Conservation (phyloP, 2,888 invertebrate species). For the Dicycla oo region DNA sequence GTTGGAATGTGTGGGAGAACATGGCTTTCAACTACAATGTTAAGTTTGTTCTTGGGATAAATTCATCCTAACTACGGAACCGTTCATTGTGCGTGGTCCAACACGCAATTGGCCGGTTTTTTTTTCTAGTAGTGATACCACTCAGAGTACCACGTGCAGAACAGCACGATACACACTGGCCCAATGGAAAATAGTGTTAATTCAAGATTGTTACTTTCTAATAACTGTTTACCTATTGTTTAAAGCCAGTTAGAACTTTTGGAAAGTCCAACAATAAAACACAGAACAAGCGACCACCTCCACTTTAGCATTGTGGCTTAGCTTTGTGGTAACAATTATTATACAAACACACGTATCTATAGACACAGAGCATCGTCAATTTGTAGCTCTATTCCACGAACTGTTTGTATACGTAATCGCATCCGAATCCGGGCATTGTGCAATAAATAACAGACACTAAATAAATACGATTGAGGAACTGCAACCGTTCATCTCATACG, state of each 20-base stretch:
- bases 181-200: not conserved
- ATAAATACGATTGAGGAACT: conserved; percentile 50
- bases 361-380: conserved; percentile 28
- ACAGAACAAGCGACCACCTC: not conserved
- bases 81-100: too few relatives aligned
- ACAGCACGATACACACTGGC: not conserved
- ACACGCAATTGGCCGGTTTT: too few relatives aligned
- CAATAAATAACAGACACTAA: conserved; percentile 48
- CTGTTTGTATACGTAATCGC: conserved; percentile 57
- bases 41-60: too few relatives aligned
- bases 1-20: too few relatives aligned
- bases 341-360: not conserved
- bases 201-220: not conserved
- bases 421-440: conserved; percentile 42
- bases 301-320: not conserved
- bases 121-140: too few relatives aligned
- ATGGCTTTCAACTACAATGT: too few relatives aligned
- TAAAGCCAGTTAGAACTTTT: too few relatives aligned
- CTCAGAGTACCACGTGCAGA: not conserved
- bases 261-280: not conserved
- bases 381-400: conserved; percentile 34
- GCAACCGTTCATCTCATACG: conserved; percentile 15
- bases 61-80: too few relatives aligned
- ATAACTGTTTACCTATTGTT: too few relatives aligned
- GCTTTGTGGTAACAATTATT: conserved; percentile 3